Base-by-base conservation (phyloP, 2,888 invertebrate genomes). In the Lycaena phlaeas region DNA sequence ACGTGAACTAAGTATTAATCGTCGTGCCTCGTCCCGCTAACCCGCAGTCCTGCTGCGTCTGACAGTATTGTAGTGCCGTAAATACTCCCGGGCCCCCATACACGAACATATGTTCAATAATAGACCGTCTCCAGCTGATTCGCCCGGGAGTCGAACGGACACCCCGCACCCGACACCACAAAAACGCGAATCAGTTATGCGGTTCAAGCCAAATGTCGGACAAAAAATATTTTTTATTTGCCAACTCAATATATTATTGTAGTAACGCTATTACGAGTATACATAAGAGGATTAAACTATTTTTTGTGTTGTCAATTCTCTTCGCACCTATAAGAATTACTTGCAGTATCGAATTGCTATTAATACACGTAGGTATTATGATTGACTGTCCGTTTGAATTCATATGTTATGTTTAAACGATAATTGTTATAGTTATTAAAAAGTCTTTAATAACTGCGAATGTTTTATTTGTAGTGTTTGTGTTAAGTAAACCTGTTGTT, bases 101-200 rank as follows among this genome's bases (percentile, higher is more conserved):
- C 6, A 12, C 28, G 28, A 9, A 17, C 34, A 34, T 18, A 11
- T 22, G 34, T 12, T 22, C 22, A 34, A 34, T 34, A 34, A 34
- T 34, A 22, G 34, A 18, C 11, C 18, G 11, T 22, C 22, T 22
- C 22, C 34, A 34, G 34, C 22, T 34, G 34, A 34, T 34, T 7
- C 12, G 27, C 6, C 31, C 31, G 31, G 31, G 31, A 31, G 31
- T 31, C 31, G 18, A 31, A 31, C 17, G 5, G 18, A 5, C 18
- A 9, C 7, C 22, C 22, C 22, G 7, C 22, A 9, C 22, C 22
- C 3, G 18, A 7, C 7, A 5, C 5, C 22, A 22, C 5, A 22
- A 22, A 22, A 22, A 2, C 18, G 18, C 22, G 9, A 5, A 7
- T 5, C 22, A 22, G 9, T 22, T 22, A 9, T 22, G 7, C 9